Evolutionary conservation across 1,140 invertebrate genomes (phyloP), one percentile per base, ranked within the genome.

Genomic region (Chironomus tepperi): DNA sequence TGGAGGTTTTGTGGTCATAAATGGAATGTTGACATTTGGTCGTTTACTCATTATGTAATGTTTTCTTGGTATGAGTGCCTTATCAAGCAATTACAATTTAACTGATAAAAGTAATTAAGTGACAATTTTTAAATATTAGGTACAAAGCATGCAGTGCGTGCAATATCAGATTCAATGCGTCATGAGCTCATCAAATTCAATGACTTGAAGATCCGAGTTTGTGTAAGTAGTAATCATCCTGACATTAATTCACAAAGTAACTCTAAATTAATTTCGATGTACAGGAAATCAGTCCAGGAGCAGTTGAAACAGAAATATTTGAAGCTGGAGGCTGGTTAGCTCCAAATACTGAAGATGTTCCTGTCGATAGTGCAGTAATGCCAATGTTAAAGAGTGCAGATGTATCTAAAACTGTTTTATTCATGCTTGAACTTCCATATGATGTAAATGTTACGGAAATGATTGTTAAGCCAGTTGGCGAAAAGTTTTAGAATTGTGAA

Each of bases 111-210:
- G n/a, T n/a, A n/a, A n/a, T n/a, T 47, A 8, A 47, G 15, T 8
- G 43, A 47, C 8, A 47, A 12, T 47, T 47, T 9, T 34, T 5
- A 34, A 34, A 12, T 57, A 57, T n/a, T 57, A 57, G 47, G 10
- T 15, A 57, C 47, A 57, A 92, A 92, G 82, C 86, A 86, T 81
- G 89, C 88, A 1, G 81, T 91, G 0, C 88, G 85, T 3, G 87
- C 86, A 0, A 83, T 92, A 76, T 84, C 85, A 0, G 84, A 88
- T 73, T 84, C 87, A 0, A 77, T 91, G 0, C 79, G 86, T 70
- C 84, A 84, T 16, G 91, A 92, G 79, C 80, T 92, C n/a, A 80
- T 82, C 0, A 77, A 81, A 1, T 77, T 81, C 7, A 84, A 85
- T 1, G n/a, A 57, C 15, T 57, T 57, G 3, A 57, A 57, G 15